Evolutionary conservation across 2,888 invertebrate species (phyloP).

Genomic region (Lepidocyrtinus sp.): DNA sequence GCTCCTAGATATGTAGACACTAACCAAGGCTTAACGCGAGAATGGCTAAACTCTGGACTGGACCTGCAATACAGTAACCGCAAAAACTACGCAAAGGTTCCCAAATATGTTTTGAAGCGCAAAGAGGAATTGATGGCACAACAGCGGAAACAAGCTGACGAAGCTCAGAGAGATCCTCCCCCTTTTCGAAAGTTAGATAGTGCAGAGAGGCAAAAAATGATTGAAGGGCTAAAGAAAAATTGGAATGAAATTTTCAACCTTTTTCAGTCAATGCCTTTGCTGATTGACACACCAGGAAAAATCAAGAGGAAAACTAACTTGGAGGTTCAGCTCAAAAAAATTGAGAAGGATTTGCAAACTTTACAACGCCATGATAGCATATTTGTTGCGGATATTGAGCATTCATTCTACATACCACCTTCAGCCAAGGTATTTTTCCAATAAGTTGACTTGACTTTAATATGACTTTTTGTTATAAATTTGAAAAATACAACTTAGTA

Average conservation of each 20-base stretch:
- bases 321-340: slow-evolving; percentile 83
- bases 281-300: slow-evolving; percentile 89
- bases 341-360: slow-evolving; percentile 89
- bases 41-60: slow-evolving; percentile 53
- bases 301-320: slow-evolving; percentile 84
- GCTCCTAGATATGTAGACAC: slow-evolving; percentile 60
- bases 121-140: slow-evolving; percentile 14
- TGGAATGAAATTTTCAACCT: slow-evolving; percentile 86
- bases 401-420: too few relatives aligned
- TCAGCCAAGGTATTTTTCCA: too few relatives aligned
- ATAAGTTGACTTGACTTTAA: too few relatives aligned
- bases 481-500: too few relatives aligned
- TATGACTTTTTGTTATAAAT: too few relatives aligned
- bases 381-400: slow-evolving; percentile 72
- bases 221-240: slow-evolving; percentile 83
- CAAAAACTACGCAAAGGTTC: slow-evolving; percentile 80
- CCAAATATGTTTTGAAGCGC: slow-evolving; percentile 75
- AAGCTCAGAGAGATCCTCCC: not conserved
- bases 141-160: not conserved
- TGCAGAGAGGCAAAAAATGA: slow-evolving; percentile 77
- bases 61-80: slow-evolving; percentile 52
- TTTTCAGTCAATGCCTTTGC: slow-evolving; percentile 86
- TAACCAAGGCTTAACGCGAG: slow-evolving; percentile 46
- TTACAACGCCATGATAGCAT: slow-evolving; percentile 88
- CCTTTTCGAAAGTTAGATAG: slow-evolving; percentile 76